Evolutionary conservation across 2,888 invertebrate genomes (phyloP), one percentile per base, ranked within the genome.

Genomic region (Choreutis nemorana): DNA sequence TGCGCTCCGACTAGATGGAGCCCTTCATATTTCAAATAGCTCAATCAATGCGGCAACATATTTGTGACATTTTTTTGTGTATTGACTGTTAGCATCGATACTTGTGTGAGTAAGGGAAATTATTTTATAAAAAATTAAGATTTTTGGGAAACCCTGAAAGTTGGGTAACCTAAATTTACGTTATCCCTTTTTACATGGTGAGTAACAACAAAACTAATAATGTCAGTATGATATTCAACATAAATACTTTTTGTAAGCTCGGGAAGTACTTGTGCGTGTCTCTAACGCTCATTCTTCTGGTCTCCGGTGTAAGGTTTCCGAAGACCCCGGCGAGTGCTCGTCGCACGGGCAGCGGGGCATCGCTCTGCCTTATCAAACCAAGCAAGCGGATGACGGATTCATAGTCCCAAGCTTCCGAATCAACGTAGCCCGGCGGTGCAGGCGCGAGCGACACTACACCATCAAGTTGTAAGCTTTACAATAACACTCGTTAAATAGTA

Each of bases 361-460:
- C 45, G 33, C 51, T 55, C 14, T 40, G 35, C 9, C 28, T 21
- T 2, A 72, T 40, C 3, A 67, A 50, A 0, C 35, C 33, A 3
- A 70, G 35, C 5, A 70, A 45, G 0, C 51, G 59, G 3, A 51
- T 1, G 9, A 65, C 70, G 0, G 66, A 53, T 0, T 44, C 35
- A 11, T 37, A 44, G 33, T 59, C 40, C 71, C 71, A 71, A 0
- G 27, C 31, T 0, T 27, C 6, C 0, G 62, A 51, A 43, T 70
- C 71, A 4, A 35, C 36, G 36, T 56, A 66, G 4, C 58, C 62
- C 0, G 45, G 33, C 0, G 63, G 56, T 0, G 45, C 43, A 0
- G 23, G 37, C 10, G 40, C 36, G 7, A 68, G 33, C 1, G 44
- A 40, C 2, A 53, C 67, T 66, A 30, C 0, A 23, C 12, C 5